A percentile compares a stretch with the other conserved stretches of the same genome.
These are phyloP conservation scores for Toxotes chatareus DNA, from an alignment of 2,113 vertebrate species.

Conservation along the genomic window DNA sequence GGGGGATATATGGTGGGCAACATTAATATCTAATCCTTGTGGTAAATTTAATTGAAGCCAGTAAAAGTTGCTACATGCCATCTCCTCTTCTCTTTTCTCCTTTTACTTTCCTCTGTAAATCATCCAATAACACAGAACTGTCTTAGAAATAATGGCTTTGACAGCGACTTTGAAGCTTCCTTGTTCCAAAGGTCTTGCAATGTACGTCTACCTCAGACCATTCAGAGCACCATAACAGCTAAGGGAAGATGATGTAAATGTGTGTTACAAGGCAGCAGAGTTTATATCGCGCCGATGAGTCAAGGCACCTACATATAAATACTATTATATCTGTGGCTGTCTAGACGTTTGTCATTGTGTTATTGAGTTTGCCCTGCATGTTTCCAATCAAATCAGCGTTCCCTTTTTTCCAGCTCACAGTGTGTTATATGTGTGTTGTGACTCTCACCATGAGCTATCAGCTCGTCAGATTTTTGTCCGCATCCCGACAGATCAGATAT, in stretches of 20 bases:
- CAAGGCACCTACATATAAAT: conserved; percentile 73
- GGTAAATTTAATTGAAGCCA: conserved; percentile 18
- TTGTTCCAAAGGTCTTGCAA: not conserved
- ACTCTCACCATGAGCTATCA: conserved; percentile 53
- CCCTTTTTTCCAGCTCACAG: conserved; percentile 21
- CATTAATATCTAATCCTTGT: not conserved
- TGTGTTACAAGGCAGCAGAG: conserved; percentile 53
- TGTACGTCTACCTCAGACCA: not conserved
- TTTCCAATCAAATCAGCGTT: conserved; percentile 48
- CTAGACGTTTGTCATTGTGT: conserved; percentile 77
- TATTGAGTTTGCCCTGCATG: conserved; percentile 58
- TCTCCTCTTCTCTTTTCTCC: conserved; percentile 5
- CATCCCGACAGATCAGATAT: conserved; percentile 47
- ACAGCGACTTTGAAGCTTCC: conserved; percentile 34
- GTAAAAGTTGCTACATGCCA: conserved; percentile 12
- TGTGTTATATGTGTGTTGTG: conserved; percentile 35
- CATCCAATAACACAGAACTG: conserved; percentile 8
- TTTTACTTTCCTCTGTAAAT: conserved; percentile 26
- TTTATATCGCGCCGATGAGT: conserved; percentile 57
- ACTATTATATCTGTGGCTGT: conserved; percentile 67
- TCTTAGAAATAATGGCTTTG: conserved; percentile 23
- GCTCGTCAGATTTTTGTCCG: conserved; percentile 40
- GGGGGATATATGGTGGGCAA: not conserved
- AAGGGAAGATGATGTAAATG: conserved; percentile 61
- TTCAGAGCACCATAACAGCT: conserved; percentile 44